These are phyloP conservation scores for Morone chrysops DNA, from an alignment of 2,113 vertebrate species.

Conservation along the genomic window DNA sequence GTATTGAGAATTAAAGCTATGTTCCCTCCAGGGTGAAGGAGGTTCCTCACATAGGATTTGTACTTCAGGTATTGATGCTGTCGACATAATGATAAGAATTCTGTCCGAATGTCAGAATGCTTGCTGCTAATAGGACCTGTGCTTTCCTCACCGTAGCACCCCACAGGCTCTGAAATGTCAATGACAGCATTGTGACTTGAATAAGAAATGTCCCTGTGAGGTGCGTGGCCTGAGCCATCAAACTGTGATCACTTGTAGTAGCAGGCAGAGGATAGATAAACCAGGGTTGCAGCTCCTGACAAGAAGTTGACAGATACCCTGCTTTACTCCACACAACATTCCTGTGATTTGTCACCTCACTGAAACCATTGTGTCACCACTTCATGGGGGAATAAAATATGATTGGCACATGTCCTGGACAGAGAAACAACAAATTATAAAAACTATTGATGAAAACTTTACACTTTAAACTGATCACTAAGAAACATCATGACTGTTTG, in stretches of 20 bases:
- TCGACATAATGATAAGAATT: constrained; percentile 60
- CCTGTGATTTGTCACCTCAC: constrained; percentile 72
- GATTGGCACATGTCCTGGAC: constrained; percentile 51
- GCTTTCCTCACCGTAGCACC: constrained; percentile 54
- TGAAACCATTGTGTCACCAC: constrained; percentile 56
- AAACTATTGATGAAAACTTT: neutral
- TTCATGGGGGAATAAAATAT: constrained; percentile 51
- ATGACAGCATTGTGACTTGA: constrained; percentile 78
- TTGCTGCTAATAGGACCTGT: constrained; percentile 67
- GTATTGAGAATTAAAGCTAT: constrained; percentile 8
- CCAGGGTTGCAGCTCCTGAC: constrained; percentile 58
- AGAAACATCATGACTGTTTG: too few relatives aligned
- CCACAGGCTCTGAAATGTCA: constrained; percentile 53
- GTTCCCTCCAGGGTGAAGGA: constrained; percentile 6
- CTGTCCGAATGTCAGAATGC: constrained; percentile 59
- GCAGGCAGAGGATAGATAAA: constrained; percentile 72
- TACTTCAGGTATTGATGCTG: constrained; percentile 48
- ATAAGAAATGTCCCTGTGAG: constrained; percentile 76
- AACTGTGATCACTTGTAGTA: constrained; percentile 79
- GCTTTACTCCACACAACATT: constrained; percentile 38
- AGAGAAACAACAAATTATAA: constrained; percentile 34
- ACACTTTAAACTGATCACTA: neutral
- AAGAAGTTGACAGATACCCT: constrained; percentile 70
- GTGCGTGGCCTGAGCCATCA: constrained; percentile 74
- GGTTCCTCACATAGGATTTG: constrained; percentile 33